Base-by-base conservation (phyloP, 2,888 invertebrate genomes). In the Nomada ruficornis region DNA sequence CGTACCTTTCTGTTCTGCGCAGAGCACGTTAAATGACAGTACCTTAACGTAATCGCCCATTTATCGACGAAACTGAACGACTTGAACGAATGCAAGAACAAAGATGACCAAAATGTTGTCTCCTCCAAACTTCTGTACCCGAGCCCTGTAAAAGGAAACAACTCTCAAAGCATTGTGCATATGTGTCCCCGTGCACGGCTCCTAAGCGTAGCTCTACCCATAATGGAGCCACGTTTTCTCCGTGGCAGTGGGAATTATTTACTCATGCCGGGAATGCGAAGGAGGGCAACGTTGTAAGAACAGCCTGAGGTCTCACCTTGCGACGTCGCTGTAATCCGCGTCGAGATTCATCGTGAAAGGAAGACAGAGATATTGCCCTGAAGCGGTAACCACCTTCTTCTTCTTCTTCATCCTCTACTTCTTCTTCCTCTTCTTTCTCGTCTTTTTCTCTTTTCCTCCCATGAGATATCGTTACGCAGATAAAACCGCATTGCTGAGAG, bases 381-480 rank as follows among this genome's bases (percentile, higher is more conserved):
- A 54, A 62, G 77, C 80, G 44, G 20, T 23, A 13, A 2, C 23
- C 50, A 10, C 18, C 26, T 18, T 81, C 70, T 73, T 44, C 23
- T 20, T 5, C 36, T 20, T 2, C 2, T 23, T 2, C 36, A 47
- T 52, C 36, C 10, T n/a, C 20, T 55, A n/a, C 36, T 20, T 2
- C 2, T 23, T 2, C 36, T 52, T 52, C 36, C 10, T n/a, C 20
- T 55, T n/a, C 50, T 9, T 60, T n/a, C 44, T 29, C 55, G n/a
- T n/a, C 47, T 47, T 15, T 47, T 15, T 20, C 44, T 1, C 44
- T 20, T 52, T 64, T 20, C 47, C 57, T 71, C 47, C 70, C 65
- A 62, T 52, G 82, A 86, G 90, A 91, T 91, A 91, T 91, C 89
- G 89, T 91, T 91, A 89, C 89, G 84, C 82, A 89, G 91, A 91